Conservation (phyloP, 2,888 invertebrate species). For the Carterocephalus palaemon region DNA sequence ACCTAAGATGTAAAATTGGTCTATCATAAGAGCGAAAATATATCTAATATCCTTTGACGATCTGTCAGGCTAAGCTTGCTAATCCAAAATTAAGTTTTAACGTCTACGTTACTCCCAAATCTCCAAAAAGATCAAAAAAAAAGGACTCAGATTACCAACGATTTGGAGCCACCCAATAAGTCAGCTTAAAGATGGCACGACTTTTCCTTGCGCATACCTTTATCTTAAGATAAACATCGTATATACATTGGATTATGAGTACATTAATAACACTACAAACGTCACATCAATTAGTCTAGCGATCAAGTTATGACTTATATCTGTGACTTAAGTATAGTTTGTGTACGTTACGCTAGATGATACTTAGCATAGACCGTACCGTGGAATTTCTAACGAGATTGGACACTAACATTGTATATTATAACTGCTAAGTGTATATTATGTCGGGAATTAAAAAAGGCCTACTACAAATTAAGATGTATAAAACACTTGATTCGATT, state of each 20-base stretch:
- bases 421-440: no score
- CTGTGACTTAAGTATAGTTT: conserved; percentile 19
- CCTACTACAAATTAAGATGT: no score
- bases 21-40: conserved; percentile 10
- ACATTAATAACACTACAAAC: conserved; percentile 20
- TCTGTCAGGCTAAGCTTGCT: conserved; percentile 16
- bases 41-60: conserved; percentile 3
- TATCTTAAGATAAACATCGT: conserved; percentile 23
- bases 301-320: no score
- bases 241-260: conserved; percentile 22
- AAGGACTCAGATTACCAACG: conserved; percentile 20
- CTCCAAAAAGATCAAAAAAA: conserved; percentile 14
- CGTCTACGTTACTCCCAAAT: no score
- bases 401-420: no score
- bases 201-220: conserved; percentile 19
- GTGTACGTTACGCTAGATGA: conserved; percentile 3
- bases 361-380: not conserved
- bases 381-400: conserved; percentile 5
- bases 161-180: conserved; percentile 20
- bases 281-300: conserved; percentile 17
- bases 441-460: no score
- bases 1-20: conserved; percentile 30
- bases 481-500: no score
- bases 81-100: conserved; percentile 9
- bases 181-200: conserved; percentile 24